A percentile compares a stretch with the other conserved stretches of the same genome.
Evolutionary conservation across 2,888 invertebrate genomes (phyloP).

Genomic region (Atrina japonica): DNA sequence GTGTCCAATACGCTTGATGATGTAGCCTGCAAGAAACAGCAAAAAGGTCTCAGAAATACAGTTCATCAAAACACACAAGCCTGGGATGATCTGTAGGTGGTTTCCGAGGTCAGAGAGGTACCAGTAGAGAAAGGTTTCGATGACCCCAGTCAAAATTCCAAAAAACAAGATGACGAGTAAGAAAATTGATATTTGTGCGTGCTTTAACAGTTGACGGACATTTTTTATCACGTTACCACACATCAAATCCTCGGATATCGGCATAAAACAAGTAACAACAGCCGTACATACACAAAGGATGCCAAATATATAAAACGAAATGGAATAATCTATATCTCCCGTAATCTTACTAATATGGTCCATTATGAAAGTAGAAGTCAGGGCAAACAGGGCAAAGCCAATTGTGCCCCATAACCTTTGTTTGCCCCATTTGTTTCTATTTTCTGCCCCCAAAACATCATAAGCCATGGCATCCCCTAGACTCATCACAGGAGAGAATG

Average conservation of each 20-base stretch:
- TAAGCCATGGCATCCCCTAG: conserved; percentile 94
- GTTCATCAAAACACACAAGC: conserved; percentile 69
- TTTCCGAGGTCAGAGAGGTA: conserved; percentile 84
- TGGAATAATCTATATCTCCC: conserved; percentile 56
- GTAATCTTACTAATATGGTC: conserved; percentile 48
- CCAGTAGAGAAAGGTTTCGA: conserved; percentile 93
- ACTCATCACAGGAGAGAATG: conserved; percentile 91
- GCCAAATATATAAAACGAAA: conserved; percentile 80
- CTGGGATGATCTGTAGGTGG: conserved; percentile 65
- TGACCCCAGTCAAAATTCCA: conserved; percentile 94
- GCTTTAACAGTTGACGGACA: conserved; percentile 87
- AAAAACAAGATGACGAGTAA: conserved; percentile 90
- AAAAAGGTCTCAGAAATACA: conserved; percentile 69
- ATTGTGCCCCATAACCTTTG: conserved; percentile 94
- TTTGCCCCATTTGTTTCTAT: conserved; percentile 89
- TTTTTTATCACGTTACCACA: conserved; percentile 85
- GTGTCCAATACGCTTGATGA: conserved; percentile 88
- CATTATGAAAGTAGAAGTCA: conserved; percentile 75
- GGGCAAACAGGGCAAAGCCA: conserved; percentile 86
- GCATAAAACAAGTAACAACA: conserved; percentile 83
- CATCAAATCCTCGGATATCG: conserved; percentile 58
- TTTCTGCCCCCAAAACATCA: conserved; percentile 91
- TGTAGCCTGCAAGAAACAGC: conserved; percentile 90
- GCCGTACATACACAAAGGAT: conserved; percentile 88
- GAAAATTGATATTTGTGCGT: conserved; percentile 90